Evolutionary conservation across 2,113 vertebrate genomes (phyloP).

Genomic region (Psittacara wagleri): DNA sequence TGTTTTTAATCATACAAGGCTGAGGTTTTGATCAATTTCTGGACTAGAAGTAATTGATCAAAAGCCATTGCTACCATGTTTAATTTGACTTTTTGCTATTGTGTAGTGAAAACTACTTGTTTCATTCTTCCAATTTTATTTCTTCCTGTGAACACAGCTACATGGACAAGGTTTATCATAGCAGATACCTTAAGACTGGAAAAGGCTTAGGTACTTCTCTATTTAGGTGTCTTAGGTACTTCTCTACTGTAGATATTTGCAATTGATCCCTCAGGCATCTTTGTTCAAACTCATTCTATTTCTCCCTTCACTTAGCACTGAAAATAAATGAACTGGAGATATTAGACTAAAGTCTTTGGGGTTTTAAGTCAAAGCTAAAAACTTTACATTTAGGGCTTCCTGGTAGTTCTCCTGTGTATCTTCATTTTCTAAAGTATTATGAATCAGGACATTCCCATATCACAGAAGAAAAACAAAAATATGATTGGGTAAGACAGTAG

Average conservation of each 20-base stretch:
- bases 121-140: not conserved
- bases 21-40: not conserved
- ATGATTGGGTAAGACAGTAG: slow-evolving; percentile 11
- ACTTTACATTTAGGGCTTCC: not conserved
- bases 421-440: not conserved
- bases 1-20: no score
- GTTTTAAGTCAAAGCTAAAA: not conserved
- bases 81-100: not conserved
- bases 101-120: not conserved
- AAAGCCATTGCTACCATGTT: not conserved
- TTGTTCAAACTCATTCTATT: not conserved
- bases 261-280: not conserved
- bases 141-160: not conserved
- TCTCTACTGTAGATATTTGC: not conserved
- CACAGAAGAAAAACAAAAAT: slow-evolving; percentile 5
- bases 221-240: not conserved
- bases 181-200: not conserved
- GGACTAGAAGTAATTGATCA: not conserved
- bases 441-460: not conserved
- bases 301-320: slow-evolving; percentile 4
- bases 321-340: slow-evolving; percentile 25
- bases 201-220: not conserved
- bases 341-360: not conserved
- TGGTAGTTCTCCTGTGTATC: not conserved
- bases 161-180: not conserved